Base-by-base conservation (phyloP, 37 sponge, comb jelly and placozoan genomes). In the Lycopodina hypogea region DNA sequence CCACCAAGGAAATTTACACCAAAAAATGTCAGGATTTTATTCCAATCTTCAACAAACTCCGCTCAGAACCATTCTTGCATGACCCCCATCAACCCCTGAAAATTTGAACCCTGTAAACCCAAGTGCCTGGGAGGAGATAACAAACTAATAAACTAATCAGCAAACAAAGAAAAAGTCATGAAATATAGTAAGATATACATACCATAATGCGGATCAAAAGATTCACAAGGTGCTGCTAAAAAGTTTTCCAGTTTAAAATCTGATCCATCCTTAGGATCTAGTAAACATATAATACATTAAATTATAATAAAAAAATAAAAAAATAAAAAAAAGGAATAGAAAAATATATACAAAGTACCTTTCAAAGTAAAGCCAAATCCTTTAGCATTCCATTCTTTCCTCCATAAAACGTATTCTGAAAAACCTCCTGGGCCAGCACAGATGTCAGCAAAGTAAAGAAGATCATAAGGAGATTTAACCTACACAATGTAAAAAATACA, bases 341-440 rank as follows among this genome's bases (percentile, higher is more conserved):
- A 45, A 29, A 30, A 15, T 33, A 37, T 9, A 9, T 3, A 37
- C 21, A 15, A 18, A 12, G 2, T 23, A 88, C 92, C 84, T 83
- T 86, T 95, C 61, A 98, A 75, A 19, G 99, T 98, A 64, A 98
- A 74, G 1, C 99, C 99, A 90, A 95, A 98, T 33, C 99, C 99
- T 42, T 98, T 98, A 32, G 99, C 99, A 72, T 90, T 88, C 92
- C 93, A 92, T 53, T 87, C 79, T 30, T 72, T 86, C 45, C 90
- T 78, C 91, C 88, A 98, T 21, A 98, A 84, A 33, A 98, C 82
- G 77, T 98, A 98, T 81, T 98, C 99, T n/a, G 94, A 88, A 59
- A 98, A 98, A n/a, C 99, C 99, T 51, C 99, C 99, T n/a, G 99
- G 99, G 56, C 94, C 99, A 83, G 99, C 96, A 84, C 99, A 98